phyloP scores from a whole-genome alignment of 2,797 vertebrate species.

The Myotis pilosus region DNA sequence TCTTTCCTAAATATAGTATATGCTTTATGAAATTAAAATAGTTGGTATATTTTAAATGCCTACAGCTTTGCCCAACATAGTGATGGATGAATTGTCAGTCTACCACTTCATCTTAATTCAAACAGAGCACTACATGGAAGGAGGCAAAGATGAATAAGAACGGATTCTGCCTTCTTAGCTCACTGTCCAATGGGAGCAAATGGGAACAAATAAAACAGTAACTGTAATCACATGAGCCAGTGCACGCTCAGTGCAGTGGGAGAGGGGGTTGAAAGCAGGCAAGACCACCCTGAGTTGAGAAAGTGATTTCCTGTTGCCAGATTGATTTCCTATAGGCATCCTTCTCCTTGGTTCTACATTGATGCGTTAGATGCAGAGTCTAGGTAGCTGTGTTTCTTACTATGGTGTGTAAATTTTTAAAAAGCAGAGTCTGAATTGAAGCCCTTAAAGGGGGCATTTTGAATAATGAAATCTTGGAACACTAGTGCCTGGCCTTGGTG shows the following conservation, averaged over 20 bases:
- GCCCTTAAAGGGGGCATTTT: neutral
- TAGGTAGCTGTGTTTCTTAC: neutral
- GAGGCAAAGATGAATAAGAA: neutral
- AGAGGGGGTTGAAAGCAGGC: neutral
- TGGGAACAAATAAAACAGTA: neutral
- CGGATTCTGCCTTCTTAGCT: neutral
- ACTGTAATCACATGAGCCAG: neutral
- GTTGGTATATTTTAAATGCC: neutral
- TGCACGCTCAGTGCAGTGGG: neutral
- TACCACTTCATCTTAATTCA: neutral
- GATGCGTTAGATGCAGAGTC: neutral
- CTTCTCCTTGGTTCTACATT: neutral
- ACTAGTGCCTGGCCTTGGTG: neutral
- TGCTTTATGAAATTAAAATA: neutral
- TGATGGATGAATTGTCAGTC: neutral
- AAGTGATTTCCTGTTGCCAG: neutral
- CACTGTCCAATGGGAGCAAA: neutral
- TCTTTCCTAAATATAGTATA: neutral
- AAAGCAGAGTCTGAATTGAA: neutral
- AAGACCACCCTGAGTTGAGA: neutral
- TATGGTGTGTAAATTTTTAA: neutral
- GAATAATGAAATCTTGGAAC: neutral
- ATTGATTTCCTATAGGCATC: neutral
- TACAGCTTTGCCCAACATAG: neutral
- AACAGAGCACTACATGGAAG: neutral